These are phyloP conservation scores for Pachypsylla venusta DNA, from an alignment of 1,140 invertebrate genomes.

Conservation along the genomic window DNA sequence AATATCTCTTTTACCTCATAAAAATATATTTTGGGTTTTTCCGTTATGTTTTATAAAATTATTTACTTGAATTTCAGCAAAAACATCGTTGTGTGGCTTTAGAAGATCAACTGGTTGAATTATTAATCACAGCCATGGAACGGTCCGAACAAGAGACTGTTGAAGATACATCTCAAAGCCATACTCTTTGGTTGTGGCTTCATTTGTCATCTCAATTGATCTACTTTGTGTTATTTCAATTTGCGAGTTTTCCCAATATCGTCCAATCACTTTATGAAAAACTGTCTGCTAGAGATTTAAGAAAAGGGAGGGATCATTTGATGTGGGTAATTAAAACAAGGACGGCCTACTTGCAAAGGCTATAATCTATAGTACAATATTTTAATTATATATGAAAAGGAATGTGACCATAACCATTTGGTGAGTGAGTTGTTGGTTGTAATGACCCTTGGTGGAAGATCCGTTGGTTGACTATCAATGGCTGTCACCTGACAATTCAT, in stretches of 20 bases:
- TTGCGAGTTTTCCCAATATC: conserved; percentile 83
- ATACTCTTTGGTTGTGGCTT: conserved; percentile 74
- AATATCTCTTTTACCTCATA: no score
- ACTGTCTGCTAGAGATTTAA: conserved; percentile 60
- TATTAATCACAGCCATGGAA: conserved; percentile 85
- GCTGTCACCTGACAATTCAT: no score
- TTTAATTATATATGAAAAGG: no score
- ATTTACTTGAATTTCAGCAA: conserved; percentile 47
- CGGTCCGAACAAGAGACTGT: conserved; percentile 52
- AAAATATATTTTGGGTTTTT: no score
- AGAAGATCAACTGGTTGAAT: conserved; percentile 84
- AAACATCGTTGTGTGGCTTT: conserved; percentile 77
- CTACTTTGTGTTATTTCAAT: conserved; percentile 89
- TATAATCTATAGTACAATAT: no score
- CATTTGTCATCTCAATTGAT: conserved; percentile 90
- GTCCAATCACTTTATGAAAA: conserved; percentile 77
- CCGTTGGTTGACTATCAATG: no score
- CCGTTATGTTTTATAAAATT: no score
- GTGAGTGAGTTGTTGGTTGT: no score
- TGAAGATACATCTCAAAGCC: conserved; percentile 21
- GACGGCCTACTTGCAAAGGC: no score
- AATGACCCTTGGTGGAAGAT: no score
- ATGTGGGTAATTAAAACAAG: conserved; percentile 91
- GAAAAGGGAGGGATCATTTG: conserved; percentile 80
- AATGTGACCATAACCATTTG: no score